Evolutionary conservation across 2,113 vertebrate species (phyloP), one percentile per base, ranked within the genome.

Genomic region (Thermophis baileyi): DNA sequence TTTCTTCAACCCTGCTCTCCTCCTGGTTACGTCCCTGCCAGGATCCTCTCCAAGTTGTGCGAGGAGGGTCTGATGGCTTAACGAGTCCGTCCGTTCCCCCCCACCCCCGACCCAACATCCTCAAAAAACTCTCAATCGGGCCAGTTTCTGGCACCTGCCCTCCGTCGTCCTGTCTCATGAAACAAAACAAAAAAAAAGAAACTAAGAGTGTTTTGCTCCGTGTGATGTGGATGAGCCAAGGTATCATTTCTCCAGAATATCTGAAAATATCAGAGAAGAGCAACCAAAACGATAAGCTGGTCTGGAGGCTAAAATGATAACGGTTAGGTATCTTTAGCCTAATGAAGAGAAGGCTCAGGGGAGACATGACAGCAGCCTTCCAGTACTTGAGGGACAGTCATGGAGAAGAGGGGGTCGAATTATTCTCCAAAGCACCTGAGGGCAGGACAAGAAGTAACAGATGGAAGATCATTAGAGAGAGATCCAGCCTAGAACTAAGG

Each of bases 41-140:
- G n/a, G 1, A 35, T 35, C 63, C 63, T 35, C n/a, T 74, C n/a
- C 63, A 3, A 35, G n/a, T 2, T 74, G 63, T 18, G 63, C 2
- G 60, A 69, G n/a, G n/a, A n/a, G n/a, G n/a, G n/a, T n/a, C n/a
- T n/a, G n/a, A n/a, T 69, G 30, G 63, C 30, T n/a, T 30, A 6
- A 14, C 1, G 3, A 69, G 1, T 3, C 27, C 9, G 3, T 46
- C 46, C 3, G n/a, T n/a, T n/a, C n/a, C n/a, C n/a, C n/a, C n/a
- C n/a, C n/a, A n/a, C 46, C 11, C 12, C 60, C 27, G 3, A 12
- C 3, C 12, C 60, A 69, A 69, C 30, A 69, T 69, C 63, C 63
- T 16, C 63, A 74, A 18, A 35, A 18, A 35, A 18, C 5, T 7
- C 63, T 74, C n/a, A 7, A 18, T 74, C 12, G 2, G 14, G 14